Conservation (phyloP, 2,113 vertebrate species). For the Lonchura striata region DNA sequence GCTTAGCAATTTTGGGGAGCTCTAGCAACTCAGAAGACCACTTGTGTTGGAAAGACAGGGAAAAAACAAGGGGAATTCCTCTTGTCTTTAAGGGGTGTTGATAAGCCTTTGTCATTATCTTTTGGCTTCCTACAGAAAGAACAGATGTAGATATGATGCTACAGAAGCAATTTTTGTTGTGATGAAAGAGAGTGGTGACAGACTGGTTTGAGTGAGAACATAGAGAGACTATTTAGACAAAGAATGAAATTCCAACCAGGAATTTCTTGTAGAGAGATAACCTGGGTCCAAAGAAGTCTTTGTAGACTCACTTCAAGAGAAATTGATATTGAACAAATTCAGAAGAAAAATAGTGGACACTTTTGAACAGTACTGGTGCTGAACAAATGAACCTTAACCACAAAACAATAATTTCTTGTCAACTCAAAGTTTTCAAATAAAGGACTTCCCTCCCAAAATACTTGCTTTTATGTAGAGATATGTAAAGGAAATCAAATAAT, state of each 20-base stretch:
- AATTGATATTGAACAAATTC: background rate
- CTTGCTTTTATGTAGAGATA: background rate
- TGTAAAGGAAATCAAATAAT: background rate
- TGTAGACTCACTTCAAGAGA: background rate
- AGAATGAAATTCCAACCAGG: background rate
- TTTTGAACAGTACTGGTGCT: background rate
- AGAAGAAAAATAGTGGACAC: background rate
- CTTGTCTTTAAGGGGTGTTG: background rate
- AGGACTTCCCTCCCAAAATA: background rate
- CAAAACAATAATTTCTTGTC: background rate
- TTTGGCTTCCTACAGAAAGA: background rate
- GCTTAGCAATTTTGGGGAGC: background rate
- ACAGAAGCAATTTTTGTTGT: background rate
- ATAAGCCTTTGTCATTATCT: background rate
- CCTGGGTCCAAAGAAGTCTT: background rate
- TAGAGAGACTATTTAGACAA: background rate
- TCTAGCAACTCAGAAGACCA: background rate
- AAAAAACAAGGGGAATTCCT: background rate
- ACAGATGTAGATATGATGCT: background rate
- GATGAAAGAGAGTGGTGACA: background rate
- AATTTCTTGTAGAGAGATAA: background rate
- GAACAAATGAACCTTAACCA: background rate
- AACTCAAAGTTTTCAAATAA: background rate
- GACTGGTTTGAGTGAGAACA: background rate
- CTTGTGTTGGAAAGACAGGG: background rate